Percentiles rank a stretch among this genome's conserved stretches.
Conservation (phyloP, 2,797 vertebrate species). For the Pangasius larnaudii region DNA sequence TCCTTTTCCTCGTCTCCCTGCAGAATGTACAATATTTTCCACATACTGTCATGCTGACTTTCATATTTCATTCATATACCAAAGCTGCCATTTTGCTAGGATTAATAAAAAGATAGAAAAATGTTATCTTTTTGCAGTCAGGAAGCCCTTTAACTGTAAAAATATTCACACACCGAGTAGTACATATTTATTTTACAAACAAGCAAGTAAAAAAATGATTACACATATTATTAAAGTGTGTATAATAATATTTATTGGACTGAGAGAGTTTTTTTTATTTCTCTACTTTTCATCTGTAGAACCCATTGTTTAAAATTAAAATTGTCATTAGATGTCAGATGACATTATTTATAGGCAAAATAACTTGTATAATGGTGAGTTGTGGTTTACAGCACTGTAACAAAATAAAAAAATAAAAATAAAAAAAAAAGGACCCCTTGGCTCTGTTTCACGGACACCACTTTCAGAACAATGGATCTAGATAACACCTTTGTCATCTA, state of each 20-base stretch:
- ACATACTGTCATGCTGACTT: neutral
- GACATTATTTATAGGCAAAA: neutral
- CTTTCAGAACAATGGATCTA: neutral
- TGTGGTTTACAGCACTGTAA: neutral
- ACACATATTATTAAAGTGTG: neutral
- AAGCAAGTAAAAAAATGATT: neutral
- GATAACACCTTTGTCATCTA: neutral
- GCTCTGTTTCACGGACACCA: neutral
- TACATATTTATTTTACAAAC: neutral
- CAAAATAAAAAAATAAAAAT: neutral
- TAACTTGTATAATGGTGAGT: neutral
- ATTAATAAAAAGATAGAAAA: neutral
- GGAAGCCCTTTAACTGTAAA: neutral
- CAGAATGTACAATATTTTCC: neutral
- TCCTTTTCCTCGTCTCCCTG: slow-evolving; percentile 89
- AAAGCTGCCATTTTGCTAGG: neutral
- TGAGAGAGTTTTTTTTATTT: neutral
- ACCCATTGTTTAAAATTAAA: neutral
- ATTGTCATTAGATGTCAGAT: neutral
- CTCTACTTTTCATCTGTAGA: neutral
- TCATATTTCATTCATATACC: neutral
- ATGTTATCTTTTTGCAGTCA: neutral
- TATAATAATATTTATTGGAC: neutral
- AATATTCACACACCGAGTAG: neutral
- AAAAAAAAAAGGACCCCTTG: neutral